Evolutionary conservation across 1,140 invertebrate species (phyloP).

Genomic region (Campoletis sonorensis): DNA sequence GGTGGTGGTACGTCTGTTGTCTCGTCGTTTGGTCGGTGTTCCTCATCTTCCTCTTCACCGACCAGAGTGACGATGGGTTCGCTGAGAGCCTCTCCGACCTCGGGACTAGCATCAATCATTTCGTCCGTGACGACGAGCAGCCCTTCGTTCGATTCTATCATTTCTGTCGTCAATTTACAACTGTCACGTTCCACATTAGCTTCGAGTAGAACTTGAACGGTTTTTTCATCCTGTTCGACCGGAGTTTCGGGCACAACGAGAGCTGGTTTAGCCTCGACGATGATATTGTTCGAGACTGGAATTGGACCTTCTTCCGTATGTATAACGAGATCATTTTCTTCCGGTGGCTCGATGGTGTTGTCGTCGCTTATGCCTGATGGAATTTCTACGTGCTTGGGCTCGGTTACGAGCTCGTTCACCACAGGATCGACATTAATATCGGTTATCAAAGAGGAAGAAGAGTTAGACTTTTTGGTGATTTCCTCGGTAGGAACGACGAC

Average conservation of each 20-base stretch:
- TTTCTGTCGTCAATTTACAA: conserved; percentile 40
- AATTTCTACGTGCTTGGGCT: conserved; percentile 1
- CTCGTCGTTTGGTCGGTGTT: conserved; percentile 30
- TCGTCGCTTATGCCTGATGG: conserved; percentile 47
- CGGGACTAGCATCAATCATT: background rate
- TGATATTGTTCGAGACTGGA: conserved; percentile 55
- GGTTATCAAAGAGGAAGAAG: background rate
- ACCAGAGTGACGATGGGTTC: conserved; percentile 29
- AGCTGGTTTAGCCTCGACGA: conserved; percentile 57
- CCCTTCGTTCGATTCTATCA: conserved; percentile 36
- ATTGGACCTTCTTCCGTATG: conserved; percentile 58
- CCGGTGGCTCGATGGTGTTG: background rate
- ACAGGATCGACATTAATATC: background rate
- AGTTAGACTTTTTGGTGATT: background rate
- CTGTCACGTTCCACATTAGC: conserved; percentile 24
- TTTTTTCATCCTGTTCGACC: conserved; percentile 28
- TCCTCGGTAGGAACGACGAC: background rate
- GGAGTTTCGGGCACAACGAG: conserved; percentile 58
- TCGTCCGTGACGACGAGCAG: background rate
- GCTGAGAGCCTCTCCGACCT: conserved; percentile 12
- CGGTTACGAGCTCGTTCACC: background rate
- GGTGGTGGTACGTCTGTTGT: conserved; percentile 59
- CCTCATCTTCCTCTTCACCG: conserved; percentile 24
- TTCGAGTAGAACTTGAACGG: conserved; percentile 2
- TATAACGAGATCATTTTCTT: conserved; percentile 44